Conservation (phyloP, 2,888 invertebrate genomes). For the Choreutis nemorana region DNA sequence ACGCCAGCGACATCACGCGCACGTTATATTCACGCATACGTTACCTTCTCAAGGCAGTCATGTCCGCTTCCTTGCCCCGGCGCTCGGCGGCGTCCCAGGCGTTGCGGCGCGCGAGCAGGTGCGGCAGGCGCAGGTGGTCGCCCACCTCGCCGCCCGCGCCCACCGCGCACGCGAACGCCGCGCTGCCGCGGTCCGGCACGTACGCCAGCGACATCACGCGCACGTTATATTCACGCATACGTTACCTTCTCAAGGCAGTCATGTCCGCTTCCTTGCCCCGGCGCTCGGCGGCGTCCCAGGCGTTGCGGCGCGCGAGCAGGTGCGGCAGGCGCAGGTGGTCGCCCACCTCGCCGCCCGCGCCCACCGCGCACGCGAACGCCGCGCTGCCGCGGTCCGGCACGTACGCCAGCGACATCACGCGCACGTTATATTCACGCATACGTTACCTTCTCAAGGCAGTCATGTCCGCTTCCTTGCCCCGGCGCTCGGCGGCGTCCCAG, state of each 20-base stretch:
- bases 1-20: constrained; percentile 88
- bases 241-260: constrained; percentile 46
- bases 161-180: constrained; percentile 88
- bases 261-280: constrained; percentile 51
- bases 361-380: constrained; percentile 88
- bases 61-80: constrained; percentile 47
- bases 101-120: constrained; percentile 84
- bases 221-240: too few relatives aligned
- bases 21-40: too few relatives aligned
- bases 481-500: constrained; percentile 47
- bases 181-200: constrained; percentile 82
- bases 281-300: constrained; percentile 49
- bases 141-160: constrained; percentile 91
- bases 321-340: constrained; percentile 91
- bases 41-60: constrained; percentile 47
- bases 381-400: constrained; percentile 85
- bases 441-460: constrained; percentile 45
- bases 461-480: constrained; percentile 52
- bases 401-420: constrained; percentile 89
- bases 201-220: constrained; percentile 89
- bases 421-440: too few relatives aligned
- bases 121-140: constrained; percentile 88
- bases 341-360: constrained; percentile 89
- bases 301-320: constrained; percentile 81
- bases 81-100: constrained; percentile 51